Evolutionary conservation across 2,113 vertebrate genomes (phyloP).

Genomic region (Stomatorhinus ivindoensis): DNA sequence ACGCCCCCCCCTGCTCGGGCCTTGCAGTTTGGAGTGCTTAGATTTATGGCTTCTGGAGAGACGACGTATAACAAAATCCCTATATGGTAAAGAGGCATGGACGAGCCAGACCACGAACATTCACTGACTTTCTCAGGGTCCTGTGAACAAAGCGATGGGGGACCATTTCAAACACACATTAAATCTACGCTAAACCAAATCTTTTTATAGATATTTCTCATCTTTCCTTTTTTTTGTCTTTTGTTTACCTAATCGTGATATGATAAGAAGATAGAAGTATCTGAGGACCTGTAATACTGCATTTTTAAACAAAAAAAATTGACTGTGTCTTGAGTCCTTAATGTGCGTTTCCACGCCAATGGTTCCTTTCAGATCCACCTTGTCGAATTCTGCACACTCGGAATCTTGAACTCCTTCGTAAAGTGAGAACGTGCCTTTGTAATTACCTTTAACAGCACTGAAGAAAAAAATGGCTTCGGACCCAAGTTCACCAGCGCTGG

Average conservation of each 20-base stretch:
- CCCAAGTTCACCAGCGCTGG: not conserved
- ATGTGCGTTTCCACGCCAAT: not conserved
- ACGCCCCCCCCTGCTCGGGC: constrained; percentile 32
- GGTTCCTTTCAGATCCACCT: not conserved
- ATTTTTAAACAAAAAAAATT: not conserved
- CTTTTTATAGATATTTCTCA: not conserved
- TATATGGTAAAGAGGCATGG: constrained; percentile 65
- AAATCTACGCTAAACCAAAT: not conserved
- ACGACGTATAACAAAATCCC: constrained; percentile 56
- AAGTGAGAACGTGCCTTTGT: not conserved
- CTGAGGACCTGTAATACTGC: not conserved
- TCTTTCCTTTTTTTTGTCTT: not conserved
- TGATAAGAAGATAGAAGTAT: not conserved
- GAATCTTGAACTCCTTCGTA: not conserved
- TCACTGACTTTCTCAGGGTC: not conserved
- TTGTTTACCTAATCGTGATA: not conserved
- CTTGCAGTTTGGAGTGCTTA: constrained; percentile 33
- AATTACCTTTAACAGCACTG: not conserved
- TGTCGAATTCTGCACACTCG: not conserved
- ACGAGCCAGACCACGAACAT: not conserved
- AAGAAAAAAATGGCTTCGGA: not conserved
- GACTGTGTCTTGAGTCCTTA: not conserved
- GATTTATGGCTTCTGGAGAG: constrained; percentile 43
- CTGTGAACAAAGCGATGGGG: not conserved
- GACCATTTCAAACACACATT: not conserved